phyloP scores from a whole-genome alignment of 1,140 invertebrate genomes.

The Megalopta genalis region DNA sequence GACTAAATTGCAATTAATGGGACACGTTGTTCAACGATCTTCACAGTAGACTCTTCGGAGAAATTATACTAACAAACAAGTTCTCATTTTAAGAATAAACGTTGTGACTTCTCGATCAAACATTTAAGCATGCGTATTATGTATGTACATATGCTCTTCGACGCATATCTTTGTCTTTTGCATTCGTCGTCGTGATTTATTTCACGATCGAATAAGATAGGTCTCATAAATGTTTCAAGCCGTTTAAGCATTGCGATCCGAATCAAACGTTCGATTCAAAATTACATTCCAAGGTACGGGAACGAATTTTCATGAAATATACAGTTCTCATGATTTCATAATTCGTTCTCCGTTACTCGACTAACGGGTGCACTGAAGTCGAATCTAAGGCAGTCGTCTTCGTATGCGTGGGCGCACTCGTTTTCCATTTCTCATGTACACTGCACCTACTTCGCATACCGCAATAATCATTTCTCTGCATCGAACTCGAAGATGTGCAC shows the following conservation, averaged over 20 bases:
- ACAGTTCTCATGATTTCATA: not conserved
- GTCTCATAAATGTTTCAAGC: not conserved
- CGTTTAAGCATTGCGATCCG: not conserved
- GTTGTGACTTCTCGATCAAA: slow-evolving; percentile 20
- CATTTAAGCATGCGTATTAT: not conserved
- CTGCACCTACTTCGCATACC: too few species aligned
- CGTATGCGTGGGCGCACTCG: too few species aligned
- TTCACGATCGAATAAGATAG: not conserved
- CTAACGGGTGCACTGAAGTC: too few species aligned
- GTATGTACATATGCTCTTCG: too few species aligned
- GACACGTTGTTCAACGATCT: too few species aligned
- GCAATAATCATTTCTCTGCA: too few species aligned
- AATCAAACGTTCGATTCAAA: not conserved
- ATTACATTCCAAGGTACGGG: not conserved
- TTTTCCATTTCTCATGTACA: too few species aligned
- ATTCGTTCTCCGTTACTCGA: not conserved
- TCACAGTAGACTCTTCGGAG: too few species aligned
- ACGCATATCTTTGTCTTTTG: not conserved
- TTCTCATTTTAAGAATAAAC: not conserved
- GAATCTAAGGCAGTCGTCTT: too few species aligned
- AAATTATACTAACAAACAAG: too few species aligned
- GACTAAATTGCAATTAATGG: too few species aligned
- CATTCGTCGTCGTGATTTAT: not conserved
- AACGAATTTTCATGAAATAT: not conserved
- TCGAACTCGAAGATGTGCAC: too few species aligned